Percentiles rank a stretch among this genome's conserved stretches.
Evolutionary conservation across 2,888 invertebrate species (phyloP).

Genomic region (Hoplodrina blanda): DNA sequence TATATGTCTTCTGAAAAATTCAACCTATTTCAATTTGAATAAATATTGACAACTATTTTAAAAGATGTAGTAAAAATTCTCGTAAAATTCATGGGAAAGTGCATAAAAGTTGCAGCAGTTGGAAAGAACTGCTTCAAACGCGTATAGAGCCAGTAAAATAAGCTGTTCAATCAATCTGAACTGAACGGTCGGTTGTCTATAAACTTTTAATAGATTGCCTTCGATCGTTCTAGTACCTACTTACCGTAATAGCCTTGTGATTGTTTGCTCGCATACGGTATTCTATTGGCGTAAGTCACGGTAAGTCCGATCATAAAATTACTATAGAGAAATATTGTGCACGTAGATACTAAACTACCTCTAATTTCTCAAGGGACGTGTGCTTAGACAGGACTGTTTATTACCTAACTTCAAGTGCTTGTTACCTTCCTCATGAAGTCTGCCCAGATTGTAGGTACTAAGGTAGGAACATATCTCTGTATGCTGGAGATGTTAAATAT

Average conservation of each 20-base stretch:
- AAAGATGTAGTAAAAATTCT: conserved; percentile 1
- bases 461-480: background rate
- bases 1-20: background rate
- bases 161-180: conserved; percentile 82
- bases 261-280: conserved; percentile 69
- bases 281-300: conserved; percentile 64
- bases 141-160: conserved; percentile 78
- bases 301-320: conserved; percentile 62
- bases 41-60: background rate
- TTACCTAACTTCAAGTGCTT: conserved; percentile 45
- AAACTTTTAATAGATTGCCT: conserved; percentile 86
- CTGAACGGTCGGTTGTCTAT: conserved; percentile 75
- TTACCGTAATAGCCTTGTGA: conserved; percentile 80
- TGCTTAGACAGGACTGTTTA: conserved; percentile 47
- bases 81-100: conserved; percentile 3
- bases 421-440: conserved; percentile 33
- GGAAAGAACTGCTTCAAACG: conserved; percentile 63
- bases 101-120: conserved; percentile 45
- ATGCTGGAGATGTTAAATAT: conserved; percentile 17
- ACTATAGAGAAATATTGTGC: conserved; percentile 56
- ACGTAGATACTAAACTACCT: conserved; percentile 50
- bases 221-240: conserved; percentile 83
- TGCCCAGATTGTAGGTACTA: conserved; percentile 8
- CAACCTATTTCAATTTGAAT: background rate
- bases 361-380: conserved; percentile 61